Percentiles rank a stretch among this genome's conserved stretches.
Conservation (phyloP, 1,140 invertebrate species). For the Drosophila santomea region DNA sequence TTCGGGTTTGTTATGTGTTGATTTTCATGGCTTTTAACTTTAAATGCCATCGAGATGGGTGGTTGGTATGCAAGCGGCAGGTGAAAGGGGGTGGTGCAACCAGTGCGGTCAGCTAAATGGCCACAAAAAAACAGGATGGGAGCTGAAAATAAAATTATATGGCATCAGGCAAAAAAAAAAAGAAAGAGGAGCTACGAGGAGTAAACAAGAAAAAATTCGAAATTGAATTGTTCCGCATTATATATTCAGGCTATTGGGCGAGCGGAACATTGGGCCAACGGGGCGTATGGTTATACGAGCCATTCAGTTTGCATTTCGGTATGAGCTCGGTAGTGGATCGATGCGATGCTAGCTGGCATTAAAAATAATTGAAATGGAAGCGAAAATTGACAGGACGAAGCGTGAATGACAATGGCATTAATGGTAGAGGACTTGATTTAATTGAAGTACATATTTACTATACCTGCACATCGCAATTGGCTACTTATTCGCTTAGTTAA, state of each 20-base stretch:
- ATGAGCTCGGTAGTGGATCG: constrained; percentile 6
- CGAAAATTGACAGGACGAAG: constrained; percentile 39
- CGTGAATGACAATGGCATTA: constrained; percentile 43
- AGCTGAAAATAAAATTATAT: constrained; percentile 63
- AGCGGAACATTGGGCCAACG: neutral
- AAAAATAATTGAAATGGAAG: constrained; percentile 50
- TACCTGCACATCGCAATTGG: neutral
- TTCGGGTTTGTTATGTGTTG: constrained; percentile 49
- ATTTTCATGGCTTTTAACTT: constrained; percentile 72
- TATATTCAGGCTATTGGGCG: constrained; percentile 32
- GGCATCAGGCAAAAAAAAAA: constrained; percentile 6
- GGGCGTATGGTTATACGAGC: neutral
- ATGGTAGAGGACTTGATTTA: constrained; percentile 17
- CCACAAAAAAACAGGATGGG: constrained; percentile 49
- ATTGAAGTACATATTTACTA: neutral
- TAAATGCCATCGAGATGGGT: constrained; percentile 49
- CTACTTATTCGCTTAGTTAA: constrained; percentile 32
- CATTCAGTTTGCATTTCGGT: constrained; percentile 24
- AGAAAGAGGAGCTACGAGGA: constrained; percentile 20
- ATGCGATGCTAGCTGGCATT: constrained; percentile 28
- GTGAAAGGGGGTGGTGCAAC: constrained; percentile 10
- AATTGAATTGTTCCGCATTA: constrained; percentile 58
- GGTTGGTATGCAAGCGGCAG: neutral
- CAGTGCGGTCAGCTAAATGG: constrained; percentile 66
- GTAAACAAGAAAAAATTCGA: constrained; percentile 41